A percentile compares a stretch with the other conserved stretches of the same genome.
These are phyloP conservation scores for Salvelinus alpinus DNA, from an alignment of 2,113 vertebrate species.

Conservation along the genomic window DNA sequence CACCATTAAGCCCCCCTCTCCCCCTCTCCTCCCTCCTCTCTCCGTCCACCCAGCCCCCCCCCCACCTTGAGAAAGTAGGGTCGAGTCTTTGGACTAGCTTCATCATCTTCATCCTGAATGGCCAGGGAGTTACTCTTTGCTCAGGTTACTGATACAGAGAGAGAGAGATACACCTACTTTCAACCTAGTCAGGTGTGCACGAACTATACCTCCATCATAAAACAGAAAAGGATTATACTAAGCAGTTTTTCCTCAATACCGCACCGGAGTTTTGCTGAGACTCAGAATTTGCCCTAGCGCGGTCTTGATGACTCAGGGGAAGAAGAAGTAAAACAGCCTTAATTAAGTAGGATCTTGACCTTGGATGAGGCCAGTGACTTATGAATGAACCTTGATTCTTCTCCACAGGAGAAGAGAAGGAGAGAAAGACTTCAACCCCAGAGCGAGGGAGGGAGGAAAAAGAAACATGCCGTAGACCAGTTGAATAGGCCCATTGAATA, in stretches of 20 bases:
- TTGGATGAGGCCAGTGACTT: slow-evolving; percentile 19
- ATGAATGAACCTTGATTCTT: slow-evolving; percentile 9
- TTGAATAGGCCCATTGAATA: slow-evolving; percentile 30
- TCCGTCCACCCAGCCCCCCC: no score
- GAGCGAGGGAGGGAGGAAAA: slow-evolving; percentile 5
- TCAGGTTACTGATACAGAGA: no score
- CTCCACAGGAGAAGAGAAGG: slow-evolving; percentile 1
- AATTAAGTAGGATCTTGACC: slow-evolving; percentile 6
- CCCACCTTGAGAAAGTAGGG: no score
- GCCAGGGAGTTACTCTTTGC: no score
- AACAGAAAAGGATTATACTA: no score
- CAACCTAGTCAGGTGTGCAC: no score
- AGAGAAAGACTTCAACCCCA: background rate
- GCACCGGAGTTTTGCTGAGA: background rate
- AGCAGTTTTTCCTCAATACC: no score
- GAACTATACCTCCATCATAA: no score
- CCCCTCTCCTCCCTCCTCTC: no score
- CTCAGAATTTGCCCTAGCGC: slow-evolving; percentile 12
- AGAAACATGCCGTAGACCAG: background rate
- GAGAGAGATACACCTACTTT: no score
- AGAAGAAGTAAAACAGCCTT: slow-evolving; percentile 7
- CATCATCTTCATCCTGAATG: no score
- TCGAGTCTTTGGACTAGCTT: no score
- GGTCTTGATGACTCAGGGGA: slow-evolving; percentile 33
- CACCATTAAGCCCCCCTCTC: slow-evolving; percentile 40